These are phyloP conservation scores for Accipiter virgatus DNA, from an alignment of 2,113 vertebrate genomes.

Conservation along the genomic window DNA sequence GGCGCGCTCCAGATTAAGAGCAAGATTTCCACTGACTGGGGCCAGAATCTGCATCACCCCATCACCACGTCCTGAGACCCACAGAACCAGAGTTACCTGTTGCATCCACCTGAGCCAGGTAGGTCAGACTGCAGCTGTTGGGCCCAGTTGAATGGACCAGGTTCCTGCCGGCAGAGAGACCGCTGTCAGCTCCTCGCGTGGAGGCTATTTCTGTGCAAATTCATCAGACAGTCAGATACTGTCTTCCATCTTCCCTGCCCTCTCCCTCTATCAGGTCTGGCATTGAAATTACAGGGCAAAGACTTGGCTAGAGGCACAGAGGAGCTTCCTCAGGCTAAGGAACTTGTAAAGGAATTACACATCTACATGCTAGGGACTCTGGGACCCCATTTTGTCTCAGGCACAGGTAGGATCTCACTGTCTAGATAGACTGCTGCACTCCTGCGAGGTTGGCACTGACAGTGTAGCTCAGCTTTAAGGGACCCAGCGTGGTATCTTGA, in stretches of 20 bases:
- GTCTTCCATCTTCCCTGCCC: not conserved
- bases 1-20: not conserved
- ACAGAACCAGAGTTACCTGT: conserved; percentile 53
- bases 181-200: accelerated
- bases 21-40: not conserved
- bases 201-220: too few relatives aligned
- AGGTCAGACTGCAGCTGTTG: too few relatives aligned
- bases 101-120: conserved; percentile 77
- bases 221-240: too few relatives aligned
- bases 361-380: not conserved
- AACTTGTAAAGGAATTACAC: not conserved
- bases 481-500: not conserved
- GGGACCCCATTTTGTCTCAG: not conserved
- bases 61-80: not conserved
- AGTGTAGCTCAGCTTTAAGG: not conserved
- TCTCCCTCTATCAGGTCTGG: not conserved
- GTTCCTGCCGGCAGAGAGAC: too few relatives aligned
- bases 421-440: not conserved
- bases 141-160: too few relatives aligned
- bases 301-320: not conserved
- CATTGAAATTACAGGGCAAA: not conserved
- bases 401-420: too few relatives aligned
- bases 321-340: not conserved
- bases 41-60: not conserved
- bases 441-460: not conserved